Conservation (phyloP, 2,797 vertebrate genomes). For the Macropus fuliginosus region DNA sequence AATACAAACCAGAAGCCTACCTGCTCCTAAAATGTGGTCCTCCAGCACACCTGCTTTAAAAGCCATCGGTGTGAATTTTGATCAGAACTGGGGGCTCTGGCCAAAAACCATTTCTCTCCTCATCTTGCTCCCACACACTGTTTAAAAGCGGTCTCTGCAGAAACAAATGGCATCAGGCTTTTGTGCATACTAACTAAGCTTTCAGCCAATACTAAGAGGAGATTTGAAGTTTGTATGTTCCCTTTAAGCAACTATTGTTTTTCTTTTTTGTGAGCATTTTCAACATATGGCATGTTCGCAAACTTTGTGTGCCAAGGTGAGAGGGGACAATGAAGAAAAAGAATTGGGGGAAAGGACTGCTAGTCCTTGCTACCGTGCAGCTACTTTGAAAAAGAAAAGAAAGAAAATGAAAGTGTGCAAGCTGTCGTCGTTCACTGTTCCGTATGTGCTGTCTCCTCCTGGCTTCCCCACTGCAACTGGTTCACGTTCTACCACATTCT, state of each 20-base stretch:
- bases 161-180: constrained; percentile 65
- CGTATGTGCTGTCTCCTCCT: constrained; percentile 81
- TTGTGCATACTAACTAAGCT: constrained; percentile 72
- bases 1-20: constrained; percentile 82
- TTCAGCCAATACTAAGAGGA: constrained; percentile 70
- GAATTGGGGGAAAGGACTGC: constrained; percentile 80
- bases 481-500: constrained; percentile 73
- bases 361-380: constrained; percentile 91
- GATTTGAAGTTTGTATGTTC: constrained; percentile 82
- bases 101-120: constrained; percentile 47
- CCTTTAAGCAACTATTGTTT: constrained; percentile 83
- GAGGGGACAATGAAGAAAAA: constrained; percentile 83
- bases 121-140: constrained; percentile 35
- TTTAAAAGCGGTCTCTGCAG: constrained; percentile 34
- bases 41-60: constrained; percentile 64
- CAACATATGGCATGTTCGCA: constrained; percentile 84
- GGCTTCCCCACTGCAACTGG: constrained; percentile 86
- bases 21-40: constrained; percentile 75
- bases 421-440: constrained; percentile 79
- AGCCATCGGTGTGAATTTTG: constrained; percentile 16
- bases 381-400: constrained; percentile 79
- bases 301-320: constrained; percentile 85
- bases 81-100: neutral
- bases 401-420: constrained; percentile 73
- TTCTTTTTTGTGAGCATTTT: constrained; percentile 64